phyloP scores from a whole-genome alignment of 2,113 vertebrate genomes.

The Pomatorhinus ruficollis region DNA sequence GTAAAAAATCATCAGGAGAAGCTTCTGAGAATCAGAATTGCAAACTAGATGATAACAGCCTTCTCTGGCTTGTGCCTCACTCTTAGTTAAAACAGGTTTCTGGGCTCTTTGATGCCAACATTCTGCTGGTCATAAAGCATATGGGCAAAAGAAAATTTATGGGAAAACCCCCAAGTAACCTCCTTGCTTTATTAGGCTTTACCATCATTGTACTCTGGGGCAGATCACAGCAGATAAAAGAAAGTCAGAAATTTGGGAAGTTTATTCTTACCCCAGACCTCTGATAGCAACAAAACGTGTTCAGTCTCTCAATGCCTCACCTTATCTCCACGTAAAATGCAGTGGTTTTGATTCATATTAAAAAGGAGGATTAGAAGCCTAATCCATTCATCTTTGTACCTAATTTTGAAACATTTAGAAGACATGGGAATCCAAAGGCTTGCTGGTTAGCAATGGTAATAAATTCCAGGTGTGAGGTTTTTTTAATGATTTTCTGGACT shows the following conservation, averaged over 20 bases:
- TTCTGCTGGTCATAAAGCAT: not conserved
- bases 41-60: not conserved
- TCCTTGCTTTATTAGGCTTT: not conserved
- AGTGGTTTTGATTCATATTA: not conserved
- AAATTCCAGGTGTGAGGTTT: not conserved
- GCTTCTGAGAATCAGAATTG: slow-evolving; percentile 8
- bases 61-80: not conserved
- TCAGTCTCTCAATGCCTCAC: not conserved
- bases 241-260: not conserved
- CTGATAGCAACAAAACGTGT: not conserved
- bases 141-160: not conserved
- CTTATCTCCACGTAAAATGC: not conserved
- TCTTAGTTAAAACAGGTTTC: not conserved
- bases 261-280: not conserved
- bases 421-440: not conserved
- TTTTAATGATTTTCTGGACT: not conserved
- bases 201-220: not conserved
- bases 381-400: not conserved
- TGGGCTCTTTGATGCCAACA: not conserved
- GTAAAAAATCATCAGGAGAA: slow-evolving; percentile 9
- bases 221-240: not conserved
- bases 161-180: not conserved
- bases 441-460: not conserved
- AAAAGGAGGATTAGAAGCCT: not conserved
- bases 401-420: not conserved